Base-by-base conservation (phyloP, 2,113 vertebrate species). In the Mus pahari region DNA sequence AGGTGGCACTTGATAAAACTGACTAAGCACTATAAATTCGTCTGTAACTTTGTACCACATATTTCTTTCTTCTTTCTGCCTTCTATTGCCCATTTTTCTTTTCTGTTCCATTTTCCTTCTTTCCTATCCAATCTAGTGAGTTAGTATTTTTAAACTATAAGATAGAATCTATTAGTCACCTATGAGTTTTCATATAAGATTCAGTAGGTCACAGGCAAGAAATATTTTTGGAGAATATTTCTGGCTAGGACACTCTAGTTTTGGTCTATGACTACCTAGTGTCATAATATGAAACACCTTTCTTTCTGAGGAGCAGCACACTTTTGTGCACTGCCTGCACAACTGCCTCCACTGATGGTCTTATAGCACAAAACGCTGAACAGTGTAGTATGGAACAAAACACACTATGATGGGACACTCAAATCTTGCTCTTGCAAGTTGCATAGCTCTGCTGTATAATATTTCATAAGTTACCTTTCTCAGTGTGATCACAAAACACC, bases 211-310 rank as follows among this genome's bases (percentile, higher is more conserved):
- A 84, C 0, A 10, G 11, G 13, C 53, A 64, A 62, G 14, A 75
- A 62, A 68, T 88, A 84, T 48, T 50, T 50, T 36, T 45, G 24
- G 19, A 75, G 71, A 91, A n/a, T 74, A 91, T 94, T 95, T 86
- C 86, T n/a, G 39, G 31, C 17, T 73, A 7, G 70, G 22, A 64
- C 53, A 86, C 16, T 73, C 13, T 75, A 42, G 7, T 71, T 94
- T 95, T 33, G 50, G 45, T 68, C 19, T 50, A 19, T 36, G 55
- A 87, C n/a, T 58, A 66, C 13, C 24, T 39, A 89, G 53, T 55
- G 24, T 93, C n/a, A 79, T n/a, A 48, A 53, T 70, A 4, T 45
- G 58, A 89, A 86, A 91, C n/a, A 28, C 3, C 74, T 88, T 86
- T 82, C 36, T 90, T 81, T n/a, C 4, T 3, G 11, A 42, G 39